These are phyloP conservation scores for Gambusia holbrooki DNA, from an alignment of 2,113 vertebrate species.

Conservation along the genomic window DNA sequence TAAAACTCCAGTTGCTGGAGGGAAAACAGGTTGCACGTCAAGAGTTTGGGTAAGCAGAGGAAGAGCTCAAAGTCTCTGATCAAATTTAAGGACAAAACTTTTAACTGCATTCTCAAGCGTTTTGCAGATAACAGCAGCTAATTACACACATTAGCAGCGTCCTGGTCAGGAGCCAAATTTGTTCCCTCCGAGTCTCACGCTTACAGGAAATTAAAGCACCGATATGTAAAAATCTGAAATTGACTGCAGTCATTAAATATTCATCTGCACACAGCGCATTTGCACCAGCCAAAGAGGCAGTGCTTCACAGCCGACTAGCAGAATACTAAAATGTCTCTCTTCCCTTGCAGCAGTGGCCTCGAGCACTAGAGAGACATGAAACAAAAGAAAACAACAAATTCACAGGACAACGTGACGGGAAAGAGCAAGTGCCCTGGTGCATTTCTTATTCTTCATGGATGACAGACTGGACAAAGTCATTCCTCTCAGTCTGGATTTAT, in stretches of 20 bases:
- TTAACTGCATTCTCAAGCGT: constrained; percentile 11
- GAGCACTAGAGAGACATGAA: constrained; percentile 9
- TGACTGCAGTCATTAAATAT: constrained; percentile 77
- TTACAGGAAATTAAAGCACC: constrained; percentile 64
- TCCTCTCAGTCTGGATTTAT: constrained; percentile 1
- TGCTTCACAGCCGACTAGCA: constrained; percentile 38
- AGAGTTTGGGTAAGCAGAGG: constrained; percentile 11
- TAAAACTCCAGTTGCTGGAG: constrained; percentile 13
- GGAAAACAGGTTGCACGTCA: constrained; percentile 23
- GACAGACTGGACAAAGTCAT: constrained; percentile 1
- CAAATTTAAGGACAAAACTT: constrained; percentile 23
- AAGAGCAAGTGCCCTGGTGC: constrained; percentile 3
- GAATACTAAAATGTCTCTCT: constrained; percentile 63
- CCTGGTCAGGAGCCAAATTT: constrained; percentile 37
- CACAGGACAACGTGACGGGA: constrained; percentile 31
- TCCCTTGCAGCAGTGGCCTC: constrained; percentile 19
- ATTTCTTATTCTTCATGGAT: constrained; percentile 7
- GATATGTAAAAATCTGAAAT: constrained; percentile 65
- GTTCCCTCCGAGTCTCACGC: constrained; percentile 24
- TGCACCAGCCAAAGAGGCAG: constrained; percentile 35
- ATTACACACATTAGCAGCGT: constrained; percentile 41
- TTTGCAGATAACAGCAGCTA: constrained; percentile 16
- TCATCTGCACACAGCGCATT: constrained; percentile 59
- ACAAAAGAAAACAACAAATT: constrained; percentile 33
- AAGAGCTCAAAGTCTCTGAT: background rate